These are phyloP conservation scores for Drosophila punjabiensis DNA, from an alignment of 1,140 invertebrate genomes.

Conservation along the genomic window DNA sequence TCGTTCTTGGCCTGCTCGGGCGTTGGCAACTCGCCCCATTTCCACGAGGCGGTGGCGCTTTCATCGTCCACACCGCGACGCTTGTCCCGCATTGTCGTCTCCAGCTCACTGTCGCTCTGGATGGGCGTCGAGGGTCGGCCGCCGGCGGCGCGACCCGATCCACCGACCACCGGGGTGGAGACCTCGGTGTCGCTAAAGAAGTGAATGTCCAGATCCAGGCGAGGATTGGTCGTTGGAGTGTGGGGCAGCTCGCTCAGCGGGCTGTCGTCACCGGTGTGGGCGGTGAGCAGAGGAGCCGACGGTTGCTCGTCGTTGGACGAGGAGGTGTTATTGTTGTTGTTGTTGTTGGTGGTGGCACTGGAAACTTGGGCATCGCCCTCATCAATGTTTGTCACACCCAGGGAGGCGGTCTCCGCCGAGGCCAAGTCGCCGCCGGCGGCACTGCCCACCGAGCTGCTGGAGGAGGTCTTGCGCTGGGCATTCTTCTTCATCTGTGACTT, in stretches of 20 bases:
- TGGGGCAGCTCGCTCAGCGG: constrained; percentile 54
- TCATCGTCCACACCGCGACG: constrained; percentile 84
- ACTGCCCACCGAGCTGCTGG: constrained; percentile 84
- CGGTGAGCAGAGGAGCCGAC: constrained; percentile 64
- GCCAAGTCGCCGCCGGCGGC: constrained; percentile 54
- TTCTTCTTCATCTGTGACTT: constrained; percentile 92
- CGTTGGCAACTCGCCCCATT: constrained; percentile 97
- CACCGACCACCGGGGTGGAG: constrained; percentile 51
- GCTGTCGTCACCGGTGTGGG: constrained; percentile 66
- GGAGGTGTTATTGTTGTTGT: constrained; percentile 60
- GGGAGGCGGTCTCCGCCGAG: constrained; percentile 55
- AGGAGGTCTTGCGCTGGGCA: constrained; percentile 89
- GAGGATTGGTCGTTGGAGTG: constrained; percentile 43
- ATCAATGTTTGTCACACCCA: constrained; percentile 72
- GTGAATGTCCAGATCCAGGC: constrained; percentile 89
- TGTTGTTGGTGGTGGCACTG: constrained; percentile 26
- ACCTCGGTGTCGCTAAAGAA: constrained; percentile 97
- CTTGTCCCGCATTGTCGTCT: constrained; percentile 89
- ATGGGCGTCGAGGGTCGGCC: constrained; percentile 92
- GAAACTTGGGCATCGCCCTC: constrained; percentile 52
- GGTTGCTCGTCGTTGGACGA: constrained; percentile 75
- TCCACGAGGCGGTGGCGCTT: constrained; percentile 90
- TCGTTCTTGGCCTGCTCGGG: constrained; percentile 79
- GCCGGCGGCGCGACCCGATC: constrained; percentile 67
- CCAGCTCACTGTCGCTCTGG: constrained; percentile 97